These are phyloP conservation scores for Sipha maydis DNA, from an alignment of 2,888 invertebrate species.

Conservation along the genomic window DNA sequence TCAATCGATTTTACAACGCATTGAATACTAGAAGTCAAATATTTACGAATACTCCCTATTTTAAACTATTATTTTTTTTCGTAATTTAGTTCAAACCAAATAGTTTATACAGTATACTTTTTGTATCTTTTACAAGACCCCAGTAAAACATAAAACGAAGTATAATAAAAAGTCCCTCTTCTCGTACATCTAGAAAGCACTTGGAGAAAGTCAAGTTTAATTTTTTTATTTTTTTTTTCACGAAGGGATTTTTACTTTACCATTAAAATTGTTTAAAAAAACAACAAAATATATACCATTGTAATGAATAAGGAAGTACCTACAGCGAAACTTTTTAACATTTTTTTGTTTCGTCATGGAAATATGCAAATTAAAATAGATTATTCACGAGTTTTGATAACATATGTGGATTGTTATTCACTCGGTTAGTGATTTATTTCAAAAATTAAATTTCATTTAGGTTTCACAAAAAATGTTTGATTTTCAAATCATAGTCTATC, in stretches of 20 bases:
- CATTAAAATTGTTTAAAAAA: slow-evolving; percentile 22
- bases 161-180: neutral
- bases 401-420: too few relatives aligned
- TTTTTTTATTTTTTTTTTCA: neutral
- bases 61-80: neutral
- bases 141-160: neutral
- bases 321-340: neutral
- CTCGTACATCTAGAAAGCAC: neutral
- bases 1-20: neutral
- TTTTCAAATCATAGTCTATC: too few relatives aligned
- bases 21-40: neutral
- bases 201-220: neutral
- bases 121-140: neutral
- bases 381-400: too few relatives aligned
- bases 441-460: too few relatives aligned
- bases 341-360: too few relatives aligned
- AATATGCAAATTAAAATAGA: too few relatives aligned
- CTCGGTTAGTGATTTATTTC: too few relatives aligned
- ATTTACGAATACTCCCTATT: slow-evolving; percentile 3
- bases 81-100: neutral
- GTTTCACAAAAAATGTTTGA: too few relatives aligned
- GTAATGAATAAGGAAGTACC: neutral
- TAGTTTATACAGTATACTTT: neutral
- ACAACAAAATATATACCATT: slow-evolving; percentile 3
- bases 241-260: neutral